Percentiles rank a stretch among this genome's conserved stretches.
Evolutionary conservation across 1,140 invertebrate species (phyloP).

Genomic region (Ceratoteleas bidentatus): DNA sequence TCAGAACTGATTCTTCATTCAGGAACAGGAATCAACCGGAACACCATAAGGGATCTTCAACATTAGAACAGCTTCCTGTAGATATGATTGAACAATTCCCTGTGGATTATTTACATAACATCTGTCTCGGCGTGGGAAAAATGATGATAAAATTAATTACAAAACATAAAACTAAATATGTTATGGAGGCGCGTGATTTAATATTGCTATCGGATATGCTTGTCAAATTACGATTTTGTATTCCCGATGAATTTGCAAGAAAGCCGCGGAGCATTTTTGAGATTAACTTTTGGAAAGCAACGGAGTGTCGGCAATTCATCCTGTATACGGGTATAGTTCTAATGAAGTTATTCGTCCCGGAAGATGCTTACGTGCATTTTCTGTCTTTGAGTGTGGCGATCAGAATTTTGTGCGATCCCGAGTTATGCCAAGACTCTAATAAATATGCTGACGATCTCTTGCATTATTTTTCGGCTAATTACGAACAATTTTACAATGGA

Average conservation of each 20-base stretch:
- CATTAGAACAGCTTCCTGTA: neutral
- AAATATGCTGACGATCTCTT: neutral
- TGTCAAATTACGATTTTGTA: neutral
- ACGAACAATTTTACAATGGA: neutral
- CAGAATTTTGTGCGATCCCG: neutral
- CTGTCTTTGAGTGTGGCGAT: neutral
- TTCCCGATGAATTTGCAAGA: neutral
- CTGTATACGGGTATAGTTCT: constrained; percentile 2
- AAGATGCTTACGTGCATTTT: neutral
- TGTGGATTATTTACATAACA: neutral
- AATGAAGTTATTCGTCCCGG: neutral
- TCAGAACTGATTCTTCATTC: neutral
- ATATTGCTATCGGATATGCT: neutral
- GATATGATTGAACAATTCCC: neutral
- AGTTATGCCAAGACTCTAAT: neutral
- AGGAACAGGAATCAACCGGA: neutral
- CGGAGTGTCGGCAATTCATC: neutral
- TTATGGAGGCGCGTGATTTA: neutral
- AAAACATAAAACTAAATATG: neutral
- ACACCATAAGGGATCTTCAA: neutral
- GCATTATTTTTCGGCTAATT: neutral
- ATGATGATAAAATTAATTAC: neutral
- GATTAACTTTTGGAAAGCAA: neutral
- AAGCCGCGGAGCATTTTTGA: neutral
- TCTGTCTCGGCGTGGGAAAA: neutral